Conservation (phyloP, 2,797 vertebrate species). For the Trematocara caparti region DNA sequence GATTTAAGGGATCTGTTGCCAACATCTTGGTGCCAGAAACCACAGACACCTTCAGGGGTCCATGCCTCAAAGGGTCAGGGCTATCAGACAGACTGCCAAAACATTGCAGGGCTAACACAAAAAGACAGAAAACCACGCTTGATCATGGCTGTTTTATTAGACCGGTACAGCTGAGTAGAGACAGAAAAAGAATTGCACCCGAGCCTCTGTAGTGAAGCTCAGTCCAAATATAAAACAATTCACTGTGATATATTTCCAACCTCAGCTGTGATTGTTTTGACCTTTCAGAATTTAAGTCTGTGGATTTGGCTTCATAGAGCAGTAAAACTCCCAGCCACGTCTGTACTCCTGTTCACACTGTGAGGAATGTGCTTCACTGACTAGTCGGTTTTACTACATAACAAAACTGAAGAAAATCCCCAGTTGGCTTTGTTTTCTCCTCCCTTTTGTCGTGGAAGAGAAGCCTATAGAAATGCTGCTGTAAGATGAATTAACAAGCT, state of each 20-base stretch:
- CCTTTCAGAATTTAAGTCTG: background rate
- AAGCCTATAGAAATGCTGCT: constrained; percentile 26
- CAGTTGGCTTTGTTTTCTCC: constrained; percentile 29
- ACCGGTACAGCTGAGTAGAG: background rate
- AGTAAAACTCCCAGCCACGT: background rate
- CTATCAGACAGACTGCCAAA: background rate
- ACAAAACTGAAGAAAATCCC: constrained; percentile 25
- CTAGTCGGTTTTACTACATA: constrained; percentile 25
- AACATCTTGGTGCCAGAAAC: background rate
- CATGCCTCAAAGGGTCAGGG: background rate
- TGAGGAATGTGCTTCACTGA: constrained; percentile 29
- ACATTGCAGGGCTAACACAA: background rate
- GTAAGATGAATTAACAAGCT: constrained; percentile 55
- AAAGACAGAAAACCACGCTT: background rate
- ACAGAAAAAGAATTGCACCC: background rate
- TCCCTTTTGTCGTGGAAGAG: constrained; percentile 35
- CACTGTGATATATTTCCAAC: background rate
- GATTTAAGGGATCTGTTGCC: background rate
- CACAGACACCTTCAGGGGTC: background rate
- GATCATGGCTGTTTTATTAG: fast-evolving
- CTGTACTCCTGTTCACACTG: background rate
- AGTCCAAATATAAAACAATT: background rate
- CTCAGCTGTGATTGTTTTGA: background rate
- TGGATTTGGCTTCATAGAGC: background rate
- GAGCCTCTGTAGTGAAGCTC: background rate